Conservation (phyloP, 2,113 vertebrate genomes). For the Malurus cyaneus region DNA sequence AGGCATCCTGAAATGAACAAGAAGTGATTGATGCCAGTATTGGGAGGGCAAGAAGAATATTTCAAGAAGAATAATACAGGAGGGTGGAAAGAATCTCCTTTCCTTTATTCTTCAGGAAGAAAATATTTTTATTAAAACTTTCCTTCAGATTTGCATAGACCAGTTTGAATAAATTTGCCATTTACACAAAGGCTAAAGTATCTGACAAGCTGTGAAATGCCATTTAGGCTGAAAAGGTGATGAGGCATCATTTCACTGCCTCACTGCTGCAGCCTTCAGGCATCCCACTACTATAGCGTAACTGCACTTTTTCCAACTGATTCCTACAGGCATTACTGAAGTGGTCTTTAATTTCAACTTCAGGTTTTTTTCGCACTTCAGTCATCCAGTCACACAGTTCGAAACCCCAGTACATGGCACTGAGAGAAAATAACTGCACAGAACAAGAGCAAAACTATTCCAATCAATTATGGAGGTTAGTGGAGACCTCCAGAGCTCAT, state of each 20-base stretch:
- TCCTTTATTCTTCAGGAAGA: neutral
- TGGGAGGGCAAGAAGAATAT: neutral
- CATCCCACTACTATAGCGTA: neutral
- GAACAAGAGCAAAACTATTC: neutral
- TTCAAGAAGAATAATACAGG: neutral
- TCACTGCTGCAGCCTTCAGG: neutral
- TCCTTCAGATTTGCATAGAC: neutral
- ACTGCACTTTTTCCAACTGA: neutral
- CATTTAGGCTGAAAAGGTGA: neutral
- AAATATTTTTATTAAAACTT: neutral
- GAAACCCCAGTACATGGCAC: neutral
- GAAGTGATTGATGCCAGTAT: neutral
- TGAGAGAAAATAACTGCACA: neutral
- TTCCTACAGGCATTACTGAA: neutral
- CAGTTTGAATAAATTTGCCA: neutral
- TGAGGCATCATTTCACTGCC: neutral
- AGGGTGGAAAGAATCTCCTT: neutral
- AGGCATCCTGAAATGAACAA: neutral
- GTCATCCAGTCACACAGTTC: neutral
- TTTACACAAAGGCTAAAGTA: neutral
- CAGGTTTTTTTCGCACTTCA: neutral
- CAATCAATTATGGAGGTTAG: neutral
- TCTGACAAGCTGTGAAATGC: conserved; percentile 7
- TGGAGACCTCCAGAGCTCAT: neutral
- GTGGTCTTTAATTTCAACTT: no score